phyloP scores from a whole-genome alignment of 1,140 invertebrate genomes.

The Oreohelix idahoensis region DNA sequence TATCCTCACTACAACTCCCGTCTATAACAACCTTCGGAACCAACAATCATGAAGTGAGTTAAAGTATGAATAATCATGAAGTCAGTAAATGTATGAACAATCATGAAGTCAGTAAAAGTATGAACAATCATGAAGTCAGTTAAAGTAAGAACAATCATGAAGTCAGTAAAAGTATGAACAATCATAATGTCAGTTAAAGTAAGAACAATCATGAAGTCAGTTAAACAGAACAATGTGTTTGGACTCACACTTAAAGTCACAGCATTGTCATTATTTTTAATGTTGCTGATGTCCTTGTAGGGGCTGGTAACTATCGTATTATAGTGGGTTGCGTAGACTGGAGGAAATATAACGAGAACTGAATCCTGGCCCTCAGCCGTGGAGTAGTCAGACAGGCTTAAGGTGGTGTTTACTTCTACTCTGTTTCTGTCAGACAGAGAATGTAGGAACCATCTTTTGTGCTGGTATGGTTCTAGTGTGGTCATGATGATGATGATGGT shows the following conservation, averaged over 20 bases:
- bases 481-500: neutral
- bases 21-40: no score
- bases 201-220: neutral
- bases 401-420: conserved; percentile 42
- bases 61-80: no score
- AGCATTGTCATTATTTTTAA: neutral
- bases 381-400: conserved; percentile 52
- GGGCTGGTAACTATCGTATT: conserved; percentile 3
- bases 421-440: neutral
- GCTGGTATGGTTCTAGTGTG: neutral
- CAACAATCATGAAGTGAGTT: no score
- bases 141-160: no score
- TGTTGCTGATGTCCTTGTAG: neutral
- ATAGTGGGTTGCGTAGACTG: conserved; percentile 45
- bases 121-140: no score
- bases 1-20: no score
- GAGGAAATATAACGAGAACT: conserved; percentile 51
- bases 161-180: neutral
- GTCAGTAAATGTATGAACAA: no score
- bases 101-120: neutral
- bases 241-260: conserved; percentile 12
- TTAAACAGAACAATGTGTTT: no score
- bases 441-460: neutral
- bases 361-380: conserved; percentile 54
- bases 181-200: no score